phyloP scores from a whole-genome alignment of 2,797 vertebrate genomes.

The Poeciliopsis infans region DNA sequence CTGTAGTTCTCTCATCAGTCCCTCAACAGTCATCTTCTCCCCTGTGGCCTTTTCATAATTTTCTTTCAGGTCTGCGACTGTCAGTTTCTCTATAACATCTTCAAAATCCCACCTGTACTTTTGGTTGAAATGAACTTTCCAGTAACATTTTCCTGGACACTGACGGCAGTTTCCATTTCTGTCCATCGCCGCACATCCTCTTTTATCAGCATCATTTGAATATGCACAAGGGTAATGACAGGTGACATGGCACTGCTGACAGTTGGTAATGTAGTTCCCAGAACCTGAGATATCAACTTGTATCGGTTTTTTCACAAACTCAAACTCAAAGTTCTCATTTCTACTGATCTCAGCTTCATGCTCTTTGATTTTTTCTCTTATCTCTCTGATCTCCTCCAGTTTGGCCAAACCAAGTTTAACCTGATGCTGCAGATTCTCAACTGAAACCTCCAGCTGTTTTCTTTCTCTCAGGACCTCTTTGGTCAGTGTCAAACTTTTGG shows the following conservation, averaged over 20 bases:
- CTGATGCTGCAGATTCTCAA: slow-evolving; percentile 42
- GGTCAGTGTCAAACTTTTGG: slow-evolving; percentile 42
- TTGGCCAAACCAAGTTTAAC: slow-evolving; percentile 56
- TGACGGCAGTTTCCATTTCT: slow-evolving; percentile 7
- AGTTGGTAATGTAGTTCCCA: slow-evolving; percentile 51
- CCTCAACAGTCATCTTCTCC: slow-evolving; percentile 12
- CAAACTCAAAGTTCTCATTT: slow-evolving; percentile 59
- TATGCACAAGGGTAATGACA: slow-evolving; percentile 54
- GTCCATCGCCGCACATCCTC: slow-evolving; percentile 30
- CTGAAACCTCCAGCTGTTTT: slow-evolving; percentile 8
- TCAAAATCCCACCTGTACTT: slow-evolving; percentile 53
- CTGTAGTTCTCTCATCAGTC: slow-evolving; percentile 33
- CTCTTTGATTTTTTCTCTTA: slow-evolving; percentile 47
- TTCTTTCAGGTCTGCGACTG: slow-evolving; percentile 37
- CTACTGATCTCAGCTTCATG: slow-evolving; percentile 40
- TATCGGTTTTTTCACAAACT: slow-evolving; percentile 30
- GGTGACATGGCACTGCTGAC: slow-evolving; percentile 51
- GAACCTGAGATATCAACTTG: background rate
- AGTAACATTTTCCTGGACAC: slow-evolving; percentile 52
- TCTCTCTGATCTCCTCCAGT: slow-evolving; percentile 56
- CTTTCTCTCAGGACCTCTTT: slow-evolving; percentile 36
- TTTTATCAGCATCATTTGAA: slow-evolving; percentile 21
- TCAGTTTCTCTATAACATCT: slow-evolving; percentile 39
- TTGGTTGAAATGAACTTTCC: slow-evolving; percentile 53
- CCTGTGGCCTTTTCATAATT: slow-evolving; percentile 45